Evolutionary conservation across 2,888 invertebrate genomes (phyloP).

Genomic region (Tuta absoluta): DNA sequence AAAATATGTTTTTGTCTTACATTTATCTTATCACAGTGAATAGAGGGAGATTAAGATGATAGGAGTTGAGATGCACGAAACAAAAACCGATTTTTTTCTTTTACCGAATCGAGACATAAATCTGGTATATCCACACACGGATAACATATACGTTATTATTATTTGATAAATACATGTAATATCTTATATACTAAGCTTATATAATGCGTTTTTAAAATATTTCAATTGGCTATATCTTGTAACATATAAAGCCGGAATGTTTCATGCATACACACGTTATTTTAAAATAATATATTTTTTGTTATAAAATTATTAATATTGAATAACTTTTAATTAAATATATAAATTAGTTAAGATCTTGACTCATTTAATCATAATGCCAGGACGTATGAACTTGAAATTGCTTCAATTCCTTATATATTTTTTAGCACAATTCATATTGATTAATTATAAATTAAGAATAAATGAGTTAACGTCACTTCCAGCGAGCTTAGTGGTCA

Average conservation of each 20-base stretch:
- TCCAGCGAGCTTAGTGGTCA: conserved; percentile 38
- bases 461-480: background rate
- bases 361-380: background rate
- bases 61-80: background rate
- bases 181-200: conserved; percentile 46
- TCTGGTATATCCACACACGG: conserved; percentile 8
- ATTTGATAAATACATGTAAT: conserved; percentile 39
- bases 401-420: background rate
- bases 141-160: conserved; percentile 44
- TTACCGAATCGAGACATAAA: background rate
- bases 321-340: no score
- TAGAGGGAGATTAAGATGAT: conserved; percentile 39
- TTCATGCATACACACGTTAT: background rate
- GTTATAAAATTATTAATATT: no score
- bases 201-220: conserved; percentile 2
- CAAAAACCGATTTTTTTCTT: background rate
- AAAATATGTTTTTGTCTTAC: conserved; percentile 26
- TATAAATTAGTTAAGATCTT: background rate
- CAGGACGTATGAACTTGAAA: background rate
- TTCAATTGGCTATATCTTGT: conserved; percentile 42
- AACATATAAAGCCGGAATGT: conserved; percentile 47
- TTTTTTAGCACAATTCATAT: background rate
- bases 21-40: conserved; percentile 66
- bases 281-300: background rate
- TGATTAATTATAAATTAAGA: background rate